Conservation (phyloP, 2,113 vertebrate species). For the Channa maculata region DNA sequence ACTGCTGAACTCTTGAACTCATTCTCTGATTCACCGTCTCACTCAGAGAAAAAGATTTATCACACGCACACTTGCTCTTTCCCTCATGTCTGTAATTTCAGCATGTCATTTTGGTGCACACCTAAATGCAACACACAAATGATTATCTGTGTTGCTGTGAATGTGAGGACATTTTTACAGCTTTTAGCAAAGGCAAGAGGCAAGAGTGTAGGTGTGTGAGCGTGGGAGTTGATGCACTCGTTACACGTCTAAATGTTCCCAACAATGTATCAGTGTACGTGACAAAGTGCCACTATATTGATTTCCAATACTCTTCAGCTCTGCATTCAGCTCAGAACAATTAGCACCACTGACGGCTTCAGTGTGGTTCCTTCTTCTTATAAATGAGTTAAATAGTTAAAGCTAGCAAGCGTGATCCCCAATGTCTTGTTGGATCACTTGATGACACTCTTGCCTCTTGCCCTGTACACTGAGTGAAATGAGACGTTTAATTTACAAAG, state of each 20-base stretch:
- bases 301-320: constrained; percentile 9
- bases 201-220: constrained; percentile 36
- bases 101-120: neutral
- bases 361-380: constrained; percentile 1
- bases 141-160: neutral
- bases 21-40: constrained; percentile 17
- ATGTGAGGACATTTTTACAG: neutral
- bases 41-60: constrained; percentile 2
- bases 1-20: constrained; percentile 55
- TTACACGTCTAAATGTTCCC: constrained; percentile 16
- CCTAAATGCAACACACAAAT: neutral
- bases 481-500: constrained; percentile 59
- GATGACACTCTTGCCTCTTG: constrained; percentile 21
- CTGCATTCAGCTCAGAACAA: constrained; percentile 11
- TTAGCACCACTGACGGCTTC: constrained; percentile 18
- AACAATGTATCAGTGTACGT: constrained; percentile 22
- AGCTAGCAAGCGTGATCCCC: constrained; percentile 14
- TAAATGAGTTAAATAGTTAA: constrained; percentile 20
- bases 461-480: constrained; percentile 44
- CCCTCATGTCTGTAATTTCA: neutral
- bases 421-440: neutral
- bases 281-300: constrained; percentile 11
- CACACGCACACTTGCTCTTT: neutral
- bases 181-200: neutral
- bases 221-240: constrained; percentile 18